Base-by-base conservation (phyloP, 2,888 invertebrate genomes). In the Monoplex corrugatus region DNA sequence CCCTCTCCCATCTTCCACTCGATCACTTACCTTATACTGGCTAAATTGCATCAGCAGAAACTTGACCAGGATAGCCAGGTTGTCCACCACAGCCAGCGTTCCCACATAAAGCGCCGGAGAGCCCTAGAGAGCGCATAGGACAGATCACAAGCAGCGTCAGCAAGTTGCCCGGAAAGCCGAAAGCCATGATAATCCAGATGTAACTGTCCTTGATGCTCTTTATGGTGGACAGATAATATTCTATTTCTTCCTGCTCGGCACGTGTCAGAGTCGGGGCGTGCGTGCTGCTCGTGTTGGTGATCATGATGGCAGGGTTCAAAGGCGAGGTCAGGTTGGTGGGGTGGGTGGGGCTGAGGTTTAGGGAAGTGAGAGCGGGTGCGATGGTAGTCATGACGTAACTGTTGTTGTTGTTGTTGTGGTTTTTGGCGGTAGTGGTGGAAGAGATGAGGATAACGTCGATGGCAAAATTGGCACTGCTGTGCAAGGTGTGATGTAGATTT, bases 71-170 rank as follows among this genome's bases (percentile, higher is more conserved):
- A 89, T 87, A 43, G 89, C 86, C 63, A 88, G 32, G 80, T 89
- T 89, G 87, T 89, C 89, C 84, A 89, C 89, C 16, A 89, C 87
- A 19, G 89, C 89, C 86, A 89, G 87, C n/a, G 87, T 80, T 44
- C 63, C 80, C 32, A 89, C 87, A 80, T 87, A 89, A 16, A 85
- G 63, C 8, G 87, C 85, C 35, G 78, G 85, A 0, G 85, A 87
- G 0, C 78, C 84, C 87, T 19, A 88, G 44, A 16, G 38, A 75
- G n/a, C 85, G 50, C 87, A 89, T n/a, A 35, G 80, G 32, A 19
- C 85, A n/a, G 44, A 89, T 87, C 35, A 88, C 78, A 19, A 86
- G 80, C 32, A 86, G 78, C 45, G 87, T 78, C 43, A 85, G 43
- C 32, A 89, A 35, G 84, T 89, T 89, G 80, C 87, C 89, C 0